Percentiles rank a stretch among this genome's conserved stretches.
Evolutionary conservation across 2,888 invertebrate species (phyloP).

Genomic region (Oxyteleia sp.): DNA sequence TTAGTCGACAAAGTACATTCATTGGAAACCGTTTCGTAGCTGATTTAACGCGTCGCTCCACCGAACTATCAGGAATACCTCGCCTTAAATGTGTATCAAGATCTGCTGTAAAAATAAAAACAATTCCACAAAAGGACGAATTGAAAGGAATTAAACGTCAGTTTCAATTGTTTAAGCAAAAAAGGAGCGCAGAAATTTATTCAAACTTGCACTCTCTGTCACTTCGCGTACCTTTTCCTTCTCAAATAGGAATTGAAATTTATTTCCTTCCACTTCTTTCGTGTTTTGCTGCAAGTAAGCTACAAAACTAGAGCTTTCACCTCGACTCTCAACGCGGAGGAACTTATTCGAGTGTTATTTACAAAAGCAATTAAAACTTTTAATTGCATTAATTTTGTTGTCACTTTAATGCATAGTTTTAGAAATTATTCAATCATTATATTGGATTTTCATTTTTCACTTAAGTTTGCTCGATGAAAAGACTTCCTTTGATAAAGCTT

Average conservation of each 20-base stretch:
- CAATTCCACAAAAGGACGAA: conserved; percentile 34
- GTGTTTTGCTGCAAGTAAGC: conserved; percentile 21
- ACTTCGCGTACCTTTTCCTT: conserved; percentile 30
- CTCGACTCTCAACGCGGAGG: neutral
- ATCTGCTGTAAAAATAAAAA: conserved; percentile 31
- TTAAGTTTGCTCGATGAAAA: neutral
- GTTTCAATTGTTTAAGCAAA: conserved; percentile 45
- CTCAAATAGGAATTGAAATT: conserved; percentile 43
- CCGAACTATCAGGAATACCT: conserved; percentile 9
- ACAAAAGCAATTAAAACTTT: conserved; percentile 43
- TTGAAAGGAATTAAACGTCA: conserved; percentile 54
- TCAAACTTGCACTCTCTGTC: conserved; percentile 36
- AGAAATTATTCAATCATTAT: conserved; percentile 23
- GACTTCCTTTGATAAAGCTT: neutral
- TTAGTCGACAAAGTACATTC: neutral
- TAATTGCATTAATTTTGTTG: conserved; percentile 33
- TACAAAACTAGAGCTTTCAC: conserved; percentile 33
- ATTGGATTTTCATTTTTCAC: neutral
- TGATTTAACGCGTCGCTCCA: conserved; percentile 3
- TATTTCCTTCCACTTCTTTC: conserved; percentile 40
- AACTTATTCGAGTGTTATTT: conserved; percentile 24
- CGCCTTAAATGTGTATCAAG: conserved; percentile 24
- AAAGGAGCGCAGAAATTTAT: conserved; percentile 37
- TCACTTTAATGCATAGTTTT: conserved; percentile 24
- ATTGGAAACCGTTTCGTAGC: conserved; percentile 6